A percentile compares a stretch with the other conserved stretches of the same genome.
Conservation (phyloP, 2,888 invertebrate species). For the Polydrusus pterygomalis region DNA sequence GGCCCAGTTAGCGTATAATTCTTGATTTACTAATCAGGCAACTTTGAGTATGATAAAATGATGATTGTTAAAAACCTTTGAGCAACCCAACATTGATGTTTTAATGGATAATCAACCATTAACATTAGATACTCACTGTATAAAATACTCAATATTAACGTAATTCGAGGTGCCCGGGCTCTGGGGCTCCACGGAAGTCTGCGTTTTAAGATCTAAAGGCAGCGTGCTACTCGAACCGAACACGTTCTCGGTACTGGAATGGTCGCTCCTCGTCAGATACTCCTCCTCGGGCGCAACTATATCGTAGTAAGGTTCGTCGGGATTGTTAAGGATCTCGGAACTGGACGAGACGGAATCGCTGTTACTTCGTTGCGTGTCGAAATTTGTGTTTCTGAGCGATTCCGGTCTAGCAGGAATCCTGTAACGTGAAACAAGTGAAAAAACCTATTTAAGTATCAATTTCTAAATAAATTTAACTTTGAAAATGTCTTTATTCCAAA, state of each 20-base stretch:
- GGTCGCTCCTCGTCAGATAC: conserved; percentile 70
- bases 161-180: conserved; percentile 91
- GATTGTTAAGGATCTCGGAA: conserved; percentile 75
- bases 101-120: no score
- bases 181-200: conserved; percentile 78
- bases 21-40: no score
- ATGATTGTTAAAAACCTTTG: no score
- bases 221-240: conserved; percentile 78
- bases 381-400: conserved; percentile 58
- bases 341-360: conserved; percentile 74
- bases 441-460: no score
- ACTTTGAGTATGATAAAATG: no score
- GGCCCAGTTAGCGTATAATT: no score
- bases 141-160: conserved; percentile 94
- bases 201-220: conserved; percentile 73
- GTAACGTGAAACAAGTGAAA: no score
- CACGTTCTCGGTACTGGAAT: conserved; percentile 81
- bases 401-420: conserved; percentile 66
- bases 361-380: conserved; percentile 68
- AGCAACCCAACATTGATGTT: no score
- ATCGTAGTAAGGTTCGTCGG: conserved; percentile 83
- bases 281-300: conserved; percentile 80
- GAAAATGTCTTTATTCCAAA: no score
- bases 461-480: no score
- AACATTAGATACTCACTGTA: conserved; percentile 78